Evolutionary conservation across 2,888 invertebrate species (phyloP), one percentile per base, ranked within the genome.

Genomic region (Zeuzera pyrina): DNA sequence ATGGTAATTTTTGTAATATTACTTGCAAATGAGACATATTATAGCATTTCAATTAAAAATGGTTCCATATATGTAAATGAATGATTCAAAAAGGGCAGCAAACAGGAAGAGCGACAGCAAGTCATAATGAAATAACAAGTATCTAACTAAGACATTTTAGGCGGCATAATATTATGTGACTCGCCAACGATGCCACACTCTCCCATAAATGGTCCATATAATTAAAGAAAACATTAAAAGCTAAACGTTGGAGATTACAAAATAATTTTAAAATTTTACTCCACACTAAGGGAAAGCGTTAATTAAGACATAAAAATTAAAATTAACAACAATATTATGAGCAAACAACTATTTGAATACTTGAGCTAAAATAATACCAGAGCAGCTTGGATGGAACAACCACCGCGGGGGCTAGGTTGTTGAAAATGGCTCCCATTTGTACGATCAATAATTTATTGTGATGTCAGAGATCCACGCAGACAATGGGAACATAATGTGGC

Each of bases 261-360:
- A 59, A 59, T 57, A 63, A 59, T 54, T 61, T 63, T 61, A 61
- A 57, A 69, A 67, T 65, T 68, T 65, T 49, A 66, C 61, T 69
- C 68, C 67, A 50, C 63, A 56, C 53, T 60, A 58, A 15, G 16
- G 31, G 16, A 23, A 31, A 31, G 25, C 24, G 10, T 31, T 31
- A 15, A 28, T 28, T 15, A 15, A 28, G 11, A 28, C n/a, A 15
- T 29, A 22, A 29, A 31, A 24, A 40, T 35, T 44, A 67, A 71
- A 72, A 73, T 64, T 69, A 74, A 78, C 67, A 79, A 79, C 76
- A 78, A 78, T 52, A 65, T 59, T 69, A 77, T 78, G 81, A 81
- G 79, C 79, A 81, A 73, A 76, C n/a, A n/a, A n/a, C 72, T 68
- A 61, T 53, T 43, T 67, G 66, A 71, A 73, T 76, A 77, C 78